Percentiles rank a stretch among this genome's conserved stretches.
These are phyloP conservation scores for Microhierax caerulescens DNA, from an alignment of 2,797 vertebrate genomes.

Conservation along the genomic window DNA sequence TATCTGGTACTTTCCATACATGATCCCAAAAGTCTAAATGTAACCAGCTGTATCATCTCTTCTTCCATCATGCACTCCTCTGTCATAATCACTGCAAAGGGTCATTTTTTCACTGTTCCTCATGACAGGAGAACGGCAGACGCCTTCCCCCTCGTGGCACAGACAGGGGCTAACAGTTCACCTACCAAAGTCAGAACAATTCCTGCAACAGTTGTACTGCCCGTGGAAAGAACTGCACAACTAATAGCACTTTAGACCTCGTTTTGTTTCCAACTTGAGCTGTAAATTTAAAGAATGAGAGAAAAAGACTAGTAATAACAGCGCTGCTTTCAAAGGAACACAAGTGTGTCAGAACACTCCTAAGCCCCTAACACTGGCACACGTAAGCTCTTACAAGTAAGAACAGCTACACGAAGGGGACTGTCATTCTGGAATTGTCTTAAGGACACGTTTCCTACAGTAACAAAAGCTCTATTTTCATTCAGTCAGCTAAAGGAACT, in stretches of 20 bases:
- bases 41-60: neutral
- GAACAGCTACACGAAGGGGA: neutral
- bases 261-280: neutral
- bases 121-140: neutral
- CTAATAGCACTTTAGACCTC: neutral
- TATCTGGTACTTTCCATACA: neutral
- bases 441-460: neutral
- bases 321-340: neutral
- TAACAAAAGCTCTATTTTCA: neutral
- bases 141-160: slow-evolving; percentile 33
- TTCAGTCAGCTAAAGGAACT: neutral
- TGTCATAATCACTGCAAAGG: neutral
- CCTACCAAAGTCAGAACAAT: neutral
- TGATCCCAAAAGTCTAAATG: neutral
- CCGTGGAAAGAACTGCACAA: neutral
- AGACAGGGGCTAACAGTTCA: neutral
- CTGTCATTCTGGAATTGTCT: neutral
- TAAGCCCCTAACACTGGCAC: neutral
- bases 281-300: neutral
- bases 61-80: neutral
- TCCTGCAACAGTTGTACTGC: neutral
- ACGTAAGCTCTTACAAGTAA: neutral
- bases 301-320: neutral
- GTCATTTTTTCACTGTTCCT: neutral
- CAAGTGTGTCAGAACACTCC: neutral